phyloP scores from a whole-genome alignment of 2,888 invertebrate species.

The Melinopterus prodromus region DNA sequence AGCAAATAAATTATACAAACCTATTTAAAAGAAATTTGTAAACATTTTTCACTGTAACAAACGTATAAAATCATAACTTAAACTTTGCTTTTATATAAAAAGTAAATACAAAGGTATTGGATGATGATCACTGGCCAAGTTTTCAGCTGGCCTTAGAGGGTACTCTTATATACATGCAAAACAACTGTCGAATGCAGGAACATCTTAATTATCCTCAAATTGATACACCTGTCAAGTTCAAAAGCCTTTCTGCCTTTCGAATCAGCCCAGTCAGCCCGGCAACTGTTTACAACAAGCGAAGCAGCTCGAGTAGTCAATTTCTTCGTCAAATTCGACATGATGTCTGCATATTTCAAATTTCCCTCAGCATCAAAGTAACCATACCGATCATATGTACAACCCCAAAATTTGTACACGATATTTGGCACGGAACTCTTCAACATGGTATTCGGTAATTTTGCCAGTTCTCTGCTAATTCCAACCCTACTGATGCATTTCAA shows the following conservation, averaged over 20 bases:
- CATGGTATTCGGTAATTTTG: neutral
- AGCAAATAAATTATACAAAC: too few species aligned
- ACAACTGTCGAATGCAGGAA: conserved; percentile 15
- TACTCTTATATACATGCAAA: neutral
- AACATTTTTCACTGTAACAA: too few species aligned
- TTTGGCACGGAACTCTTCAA: conserved; percentile 7
- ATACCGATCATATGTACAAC: conserved; percentile 8
- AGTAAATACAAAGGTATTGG: too few species aligned
- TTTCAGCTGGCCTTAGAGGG: neutral
- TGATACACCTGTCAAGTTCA: conserved; percentile 12
- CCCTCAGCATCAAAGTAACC: conserved; percentile 21
- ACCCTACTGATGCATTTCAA: neutral
- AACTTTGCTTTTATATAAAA: too few species aligned
- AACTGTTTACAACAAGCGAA: neutral
- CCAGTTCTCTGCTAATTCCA: conserved; percentile 11
- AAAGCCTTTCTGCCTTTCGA: neutral
- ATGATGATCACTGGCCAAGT: too few species aligned
- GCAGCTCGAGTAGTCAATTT: conserved; percentile 6
- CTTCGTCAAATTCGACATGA: conserved; percentile 9
- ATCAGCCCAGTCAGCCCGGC: conserved; percentile 6
- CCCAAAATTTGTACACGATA: conserved; percentile 16
- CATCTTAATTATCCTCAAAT: conserved; percentile 15
- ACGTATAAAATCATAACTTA: too few species aligned
- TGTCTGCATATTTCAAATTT: conserved; percentile 7
- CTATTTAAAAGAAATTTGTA: too few species aligned